Evolutionary conservation across 1,140 invertebrate genomes (phyloP).

Genomic region (Ectropis grisescens): DNA sequence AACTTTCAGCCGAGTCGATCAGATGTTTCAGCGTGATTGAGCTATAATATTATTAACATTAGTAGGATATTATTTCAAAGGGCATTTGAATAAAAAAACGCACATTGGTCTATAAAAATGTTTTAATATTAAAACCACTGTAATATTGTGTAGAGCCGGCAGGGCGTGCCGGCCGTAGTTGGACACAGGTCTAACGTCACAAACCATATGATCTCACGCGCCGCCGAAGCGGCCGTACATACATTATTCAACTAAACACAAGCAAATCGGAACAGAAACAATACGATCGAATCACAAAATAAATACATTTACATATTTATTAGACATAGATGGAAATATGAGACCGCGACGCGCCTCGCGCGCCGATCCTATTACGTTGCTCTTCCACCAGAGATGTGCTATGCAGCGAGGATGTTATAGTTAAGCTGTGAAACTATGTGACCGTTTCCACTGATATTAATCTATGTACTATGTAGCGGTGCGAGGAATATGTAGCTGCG

Average conservation of each 20-base stretch:
- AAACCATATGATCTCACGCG: slow-evolving; percentile 33
- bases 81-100: no score
- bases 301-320: slow-evolving; percentile 53
- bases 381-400: neutral
- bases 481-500: no score
- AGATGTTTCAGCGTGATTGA: no score
- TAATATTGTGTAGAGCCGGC: slow-evolving; percentile 38
- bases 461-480: neutral
- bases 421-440: no score
- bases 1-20: no score
- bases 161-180: slow-evolving; percentile 1
- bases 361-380: slow-evolving; percentile 8
- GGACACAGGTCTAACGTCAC: slow-evolving; percentile 1
- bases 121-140: slow-evolving; percentile 64
- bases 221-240: slow-evolving; percentile 18
- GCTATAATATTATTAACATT: no score
- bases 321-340: slow-evolving; percentile 18
- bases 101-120: slow-evolving; percentile 55
- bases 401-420: neutral
- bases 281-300: slow-evolving; percentile 34
- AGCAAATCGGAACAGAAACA: slow-evolving; percentile 37
- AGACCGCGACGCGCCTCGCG: slow-evolving; percentile 17
- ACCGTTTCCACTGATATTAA: no score
- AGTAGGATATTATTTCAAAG: no score
- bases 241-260: slow-evolving; percentile 44